These are phyloP conservation scores for Philypnodon macrostomus DNA, from an alignment of 2,797 vertebrate species.

Conservation along the genomic window DNA sequence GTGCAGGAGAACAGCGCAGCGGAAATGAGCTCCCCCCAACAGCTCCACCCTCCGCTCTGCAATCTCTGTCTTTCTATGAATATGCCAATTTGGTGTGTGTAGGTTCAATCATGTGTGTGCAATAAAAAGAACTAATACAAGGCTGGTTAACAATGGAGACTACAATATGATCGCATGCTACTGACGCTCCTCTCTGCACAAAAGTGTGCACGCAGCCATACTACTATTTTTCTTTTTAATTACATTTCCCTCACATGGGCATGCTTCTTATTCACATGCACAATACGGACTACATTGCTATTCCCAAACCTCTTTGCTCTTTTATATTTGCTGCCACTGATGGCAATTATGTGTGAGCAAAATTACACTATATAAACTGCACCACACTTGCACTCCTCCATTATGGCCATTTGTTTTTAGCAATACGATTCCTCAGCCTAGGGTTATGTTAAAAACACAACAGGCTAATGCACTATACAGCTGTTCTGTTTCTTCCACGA, in stretches of 20 bases:
- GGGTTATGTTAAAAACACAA: constrained; percentile 29
- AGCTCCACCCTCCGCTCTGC: constrained; percentile 37
- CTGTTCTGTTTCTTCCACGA: constrained; percentile 23
- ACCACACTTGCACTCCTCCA: constrained; percentile 9
- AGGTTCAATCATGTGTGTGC: constrained; percentile 36
- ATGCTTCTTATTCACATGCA: constrained; percentile 42
- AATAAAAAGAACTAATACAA: constrained; percentile 55
- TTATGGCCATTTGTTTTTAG: constrained; percentile 35
- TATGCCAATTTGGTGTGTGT: constrained; percentile 26
- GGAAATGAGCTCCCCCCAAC: constrained; percentile 44
- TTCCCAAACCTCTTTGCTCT: constrained; percentile 40
- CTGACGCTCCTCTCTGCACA: constrained; percentile 49
- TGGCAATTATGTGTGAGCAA: constrained; percentile 18
- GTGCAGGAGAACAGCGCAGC: constrained; percentile 51
- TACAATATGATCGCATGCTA: constrained; percentile 50
- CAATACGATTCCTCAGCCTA: constrained; percentile 7
- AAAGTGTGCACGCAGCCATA: constrained; percentile 55
- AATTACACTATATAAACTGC: constrained; percentile 13
- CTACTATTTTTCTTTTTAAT: constrained; percentile 58
- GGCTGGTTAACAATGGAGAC: constrained; percentile 58
- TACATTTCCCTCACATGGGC: constrained; percentile 48
- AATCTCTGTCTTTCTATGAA: constrained; percentile 48
- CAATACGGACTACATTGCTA: constrained; percentile 31
- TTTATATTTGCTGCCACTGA: constrained; percentile 37
- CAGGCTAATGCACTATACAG: constrained; percentile 14